phyloP scores from a whole-genome alignment of 1,140 invertebrate species.

The Trachymyrmex cornetzi region DNA sequence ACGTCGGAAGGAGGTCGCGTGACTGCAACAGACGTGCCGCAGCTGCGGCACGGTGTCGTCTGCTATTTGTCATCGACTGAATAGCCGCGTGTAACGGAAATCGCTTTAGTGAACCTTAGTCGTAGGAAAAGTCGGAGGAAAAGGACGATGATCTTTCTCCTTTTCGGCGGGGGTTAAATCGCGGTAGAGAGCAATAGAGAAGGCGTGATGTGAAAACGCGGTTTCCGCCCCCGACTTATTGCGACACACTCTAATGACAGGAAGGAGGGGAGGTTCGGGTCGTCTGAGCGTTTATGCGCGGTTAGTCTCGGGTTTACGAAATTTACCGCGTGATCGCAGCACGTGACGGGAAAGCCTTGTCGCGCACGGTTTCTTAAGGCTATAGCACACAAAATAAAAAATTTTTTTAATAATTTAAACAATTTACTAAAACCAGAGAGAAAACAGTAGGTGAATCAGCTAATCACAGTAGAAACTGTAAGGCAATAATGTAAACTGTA shows the following conservation, averaged over 20 bases:
- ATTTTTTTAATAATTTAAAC: too few species aligned
- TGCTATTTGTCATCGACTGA: slow-evolving; percentile 43
- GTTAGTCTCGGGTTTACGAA: slow-evolving; percentile 14
- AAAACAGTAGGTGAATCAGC: too few species aligned
- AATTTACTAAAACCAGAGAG: too few species aligned
- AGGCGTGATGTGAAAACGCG: background rate
- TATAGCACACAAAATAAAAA: too few species aligned
- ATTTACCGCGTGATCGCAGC: slow-evolving; percentile 53
- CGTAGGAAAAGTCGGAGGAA: too few species aligned
- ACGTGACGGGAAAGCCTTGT: slow-evolving; percentile 42
- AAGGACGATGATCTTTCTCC: background rate
- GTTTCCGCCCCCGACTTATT: background rate
- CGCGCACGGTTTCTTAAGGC: background rate
- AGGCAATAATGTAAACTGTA: too few species aligned
- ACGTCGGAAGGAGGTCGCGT: background rate
- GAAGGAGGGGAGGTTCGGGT: background rate
- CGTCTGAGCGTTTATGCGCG: background rate
- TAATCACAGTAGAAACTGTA: too few species aligned
- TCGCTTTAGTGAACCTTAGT: too few species aligned
- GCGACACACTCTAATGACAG: slow-evolving; percentile 15
- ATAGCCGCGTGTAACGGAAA: slow-evolving; percentile 12
- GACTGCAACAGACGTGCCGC: slow-evolving; percentile 2
- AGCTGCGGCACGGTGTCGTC: slow-evolving; percentile 22
- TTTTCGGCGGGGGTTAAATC: background rate
- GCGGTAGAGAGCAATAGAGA: background rate